Evolutionary conservation across 1,140 invertebrate genomes (phyloP), one percentile per base, ranked within the genome.

Genomic region (Contarinia nasturtii): DNA sequence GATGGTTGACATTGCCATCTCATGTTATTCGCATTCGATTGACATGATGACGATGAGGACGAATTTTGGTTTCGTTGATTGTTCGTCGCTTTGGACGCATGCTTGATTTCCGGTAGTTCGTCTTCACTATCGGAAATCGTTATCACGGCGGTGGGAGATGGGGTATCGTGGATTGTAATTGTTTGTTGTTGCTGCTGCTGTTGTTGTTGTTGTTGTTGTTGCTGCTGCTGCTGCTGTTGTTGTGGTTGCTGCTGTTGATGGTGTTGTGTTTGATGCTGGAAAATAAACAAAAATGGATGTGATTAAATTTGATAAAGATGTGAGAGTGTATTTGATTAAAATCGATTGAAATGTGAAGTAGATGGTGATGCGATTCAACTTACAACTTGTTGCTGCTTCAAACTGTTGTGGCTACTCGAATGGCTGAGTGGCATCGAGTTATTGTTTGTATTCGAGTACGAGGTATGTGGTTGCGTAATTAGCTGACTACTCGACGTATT

Each of bases 101-200:
- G 44, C 1, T 37, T 44, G 15, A 11, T 46, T 53, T 67, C 64
- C 41, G 74, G 66, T 15, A 70, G 67, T 61, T 95, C 90, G 61
- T 95, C 90, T 57, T 94, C 91, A 57, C 89, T 92, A 59, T 94
- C 92, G 33, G 89, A 94, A 55, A 96, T 95, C 17, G 90, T 95
- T 53, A 95, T 95, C 49, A 94, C 88, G 44, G 89, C 93, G 41
- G 86, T 82, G 4, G 89, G 89, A 15, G 88, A 93, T 4, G 91
- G 91, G 14, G 91, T 93, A 59, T 91, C 88, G 44, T 82, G 76
- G 49, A 90, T 90, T 15, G 86, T 87, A 51, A 92, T 90, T 1
- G 86, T 89, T 53, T 60, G 61, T 33, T 49, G 48, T 46, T 64
- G 61, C 50, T 63, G 12, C 15, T 51, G 48, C n/a, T 48, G 41